phyloP scores from a whole-genome alignment of 2,888 invertebrate genomes.

The Congeria kusceri region DNA sequence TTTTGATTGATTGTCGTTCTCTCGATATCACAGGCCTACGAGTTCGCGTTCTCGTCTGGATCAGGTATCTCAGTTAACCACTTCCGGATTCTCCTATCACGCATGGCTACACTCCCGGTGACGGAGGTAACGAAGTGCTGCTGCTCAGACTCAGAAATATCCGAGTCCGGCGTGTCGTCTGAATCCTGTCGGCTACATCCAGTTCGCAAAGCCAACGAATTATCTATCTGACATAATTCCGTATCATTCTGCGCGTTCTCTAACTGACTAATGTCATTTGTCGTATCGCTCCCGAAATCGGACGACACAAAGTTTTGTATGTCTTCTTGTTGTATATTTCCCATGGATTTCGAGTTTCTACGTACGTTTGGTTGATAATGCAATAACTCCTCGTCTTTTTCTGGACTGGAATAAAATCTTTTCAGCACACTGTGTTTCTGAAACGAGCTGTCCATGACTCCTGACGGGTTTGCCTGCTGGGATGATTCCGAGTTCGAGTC shows the following conservation, averaged over 20 bases:
- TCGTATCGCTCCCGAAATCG: conserved; percentile 60
- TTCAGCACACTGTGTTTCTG: conserved; percentile 70
- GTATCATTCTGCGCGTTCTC: conserved; percentile 34
- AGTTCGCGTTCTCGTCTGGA: conserved; percentile 52
- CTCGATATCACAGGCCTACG: conserved; percentile 4
- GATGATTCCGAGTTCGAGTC: conserved; percentile 74
- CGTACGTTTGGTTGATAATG: conserved; percentile 47
- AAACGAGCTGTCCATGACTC: conserved; percentile 59
- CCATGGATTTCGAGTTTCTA: conserved; percentile 66
- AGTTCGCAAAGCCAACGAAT: conserved; percentile 51
- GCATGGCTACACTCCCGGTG: conserved; percentile 60
- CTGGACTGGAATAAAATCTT: conserved; percentile 68
- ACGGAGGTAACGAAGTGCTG: conserved; percentile 65
- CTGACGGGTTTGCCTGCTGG: conserved; percentile 49
- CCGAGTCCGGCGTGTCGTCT: conserved; percentile 8
- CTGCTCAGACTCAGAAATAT: conserved; percentile 13
- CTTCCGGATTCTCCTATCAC: conserved; percentile 74
- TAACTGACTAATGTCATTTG: conserved; percentile 31
- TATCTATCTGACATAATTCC: conserved; percentile 47
- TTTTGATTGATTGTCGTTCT: too few relatives aligned
- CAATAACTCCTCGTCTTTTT: conserved; percentile 59
- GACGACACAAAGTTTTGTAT: conserved; percentile 48
- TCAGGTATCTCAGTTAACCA: conserved; percentile 76
- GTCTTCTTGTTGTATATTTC: conserved; percentile 64
- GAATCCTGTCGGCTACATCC: conserved; percentile 30